These are phyloP conservation scores for Dryas iulia DNA, from an alignment of 1,140 invertebrate species.

Conservation along the genomic window DNA sequence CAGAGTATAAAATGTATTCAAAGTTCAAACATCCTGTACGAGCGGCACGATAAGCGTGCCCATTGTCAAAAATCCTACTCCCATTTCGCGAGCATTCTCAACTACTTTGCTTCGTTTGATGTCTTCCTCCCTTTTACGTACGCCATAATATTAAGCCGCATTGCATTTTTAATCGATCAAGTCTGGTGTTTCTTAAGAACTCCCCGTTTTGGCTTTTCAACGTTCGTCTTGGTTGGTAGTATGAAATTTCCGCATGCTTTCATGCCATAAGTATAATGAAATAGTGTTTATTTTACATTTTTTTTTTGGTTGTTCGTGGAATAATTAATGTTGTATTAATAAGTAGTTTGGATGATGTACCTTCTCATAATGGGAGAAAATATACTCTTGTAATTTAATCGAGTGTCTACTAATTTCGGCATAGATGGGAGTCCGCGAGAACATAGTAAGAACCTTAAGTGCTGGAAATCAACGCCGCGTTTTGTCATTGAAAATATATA, in stretches of 20 bases:
- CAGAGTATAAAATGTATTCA: conserved; percentile 15
- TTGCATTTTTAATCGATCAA: conserved; percentile 10
- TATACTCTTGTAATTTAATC: too few species aligned
- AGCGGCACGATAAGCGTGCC: conserved; percentile 16
- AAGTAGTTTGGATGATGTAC: too few species aligned
- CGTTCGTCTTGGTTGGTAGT: neutral
- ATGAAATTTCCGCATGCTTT: neutral
- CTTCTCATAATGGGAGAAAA: too few species aligned
- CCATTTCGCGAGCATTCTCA: conserved; percentile 24
- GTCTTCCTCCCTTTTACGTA: conserved; percentile 21
- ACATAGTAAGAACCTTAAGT: too few species aligned
- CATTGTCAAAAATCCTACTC: conserved; percentile 28
- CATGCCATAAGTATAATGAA: neutral
- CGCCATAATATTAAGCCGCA: neutral
- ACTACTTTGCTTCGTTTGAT: conserved; percentile 23
- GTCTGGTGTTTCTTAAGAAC: conserved; percentile 1
- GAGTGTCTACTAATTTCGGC: too few species aligned
- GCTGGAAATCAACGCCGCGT: too few species aligned
- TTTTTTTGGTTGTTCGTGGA: neutral
- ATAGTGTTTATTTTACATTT: neutral
- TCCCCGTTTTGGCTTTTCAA: neutral
- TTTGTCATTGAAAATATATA: too few species aligned
- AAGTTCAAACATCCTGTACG: conserved; percentile 26
- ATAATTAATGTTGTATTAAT: too few species aligned
- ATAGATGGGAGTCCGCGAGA: too few species aligned